Base-by-base conservation (phyloP, 30 jellyfish, hydroid and myxozoan genomes). In the Clytia hemisphaerica region DNA sequence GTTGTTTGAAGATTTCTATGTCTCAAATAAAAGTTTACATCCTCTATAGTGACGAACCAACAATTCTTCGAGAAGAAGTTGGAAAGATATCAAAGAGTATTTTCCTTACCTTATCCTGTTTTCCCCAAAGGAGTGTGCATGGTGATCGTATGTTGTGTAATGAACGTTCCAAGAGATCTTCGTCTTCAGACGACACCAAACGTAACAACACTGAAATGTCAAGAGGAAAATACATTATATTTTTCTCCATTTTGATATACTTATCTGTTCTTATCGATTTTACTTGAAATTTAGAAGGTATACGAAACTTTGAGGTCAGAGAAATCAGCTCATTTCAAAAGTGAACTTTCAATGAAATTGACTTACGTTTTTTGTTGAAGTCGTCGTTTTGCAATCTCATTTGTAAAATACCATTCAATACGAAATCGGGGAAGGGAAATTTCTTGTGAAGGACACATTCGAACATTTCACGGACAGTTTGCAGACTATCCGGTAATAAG, bases 381-480 rank as follows among this genome's bases (percentile, higher is more conserved):
- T 61, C 64, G 24, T 70, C 78, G 16, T 64, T 67, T 38, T 63
- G 77, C 67, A 54, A 19, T 38, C 95, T 44, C 33, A 70, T 44
- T 77, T 83, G 95, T 85, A 73, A 57, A 10, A 59, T 34, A 12
- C 85, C 95, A 19, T 77, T 28, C 58, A 83, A 67, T 51, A 83
- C 18, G 27, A 83, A n/a, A 33, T 63, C 37, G 32, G 95, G 95
- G n/a, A 74, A 22, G 15, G 57, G 45, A 42, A 83, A 75, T 1
- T 80, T 83, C 24, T 67, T 74, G 45, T 75, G 85, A 19, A 74
- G 74, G 9, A 83, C 37, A 62, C 57, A 48, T 6, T 74, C 64
- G 32, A 74, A 38, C 95, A 83, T 83, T 37, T 55, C 66, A 14
- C 47, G 36, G 32, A 83, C 49, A 22, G 75, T 92, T 37, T 75